Evolutionary conservation across 2,888 invertebrate genomes (phyloP).

Genomic region (Calephelis perditalis): DNA sequence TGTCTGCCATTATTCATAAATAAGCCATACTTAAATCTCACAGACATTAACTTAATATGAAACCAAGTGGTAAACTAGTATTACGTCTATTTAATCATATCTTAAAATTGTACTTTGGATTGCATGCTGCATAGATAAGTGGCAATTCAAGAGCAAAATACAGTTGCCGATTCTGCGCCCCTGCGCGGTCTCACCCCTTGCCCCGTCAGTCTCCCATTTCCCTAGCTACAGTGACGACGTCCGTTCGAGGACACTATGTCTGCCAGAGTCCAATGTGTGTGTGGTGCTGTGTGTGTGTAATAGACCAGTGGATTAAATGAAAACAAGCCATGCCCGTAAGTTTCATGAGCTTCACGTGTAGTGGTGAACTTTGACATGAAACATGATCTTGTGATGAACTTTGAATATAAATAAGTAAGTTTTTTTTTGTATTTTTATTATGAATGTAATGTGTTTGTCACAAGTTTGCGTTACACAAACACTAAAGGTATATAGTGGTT

Average conservation of each 20-base stretch:
- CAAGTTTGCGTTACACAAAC: too few species aligned
- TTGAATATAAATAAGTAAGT: neutral
- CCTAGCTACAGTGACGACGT: constrained; percentile 28
- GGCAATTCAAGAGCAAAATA: constrained; percentile 41
- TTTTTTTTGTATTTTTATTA: neutral
- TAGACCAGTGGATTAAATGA: constrained; percentile 25
- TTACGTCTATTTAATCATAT: constrained; percentile 27
- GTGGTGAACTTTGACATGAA: constrained; percentile 1
- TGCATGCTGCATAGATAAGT: constrained; percentile 41
- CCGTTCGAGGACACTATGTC: constrained; percentile 16
- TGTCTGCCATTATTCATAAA: too few species aligned
- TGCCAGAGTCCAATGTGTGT: constrained; percentile 15
- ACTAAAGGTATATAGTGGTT: too few species aligned
- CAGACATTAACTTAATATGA: too few species aligned
- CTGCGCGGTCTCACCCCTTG: constrained; percentile 31
- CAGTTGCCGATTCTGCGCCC: constrained; percentile 36
- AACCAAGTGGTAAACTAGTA: too few species aligned
- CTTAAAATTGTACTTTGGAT: constrained; percentile 38
- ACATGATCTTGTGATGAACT: constrained; percentile 3
- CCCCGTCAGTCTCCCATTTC: constrained; percentile 32
- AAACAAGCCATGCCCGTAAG: constrained; percentile 32
- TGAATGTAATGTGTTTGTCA: neutral
- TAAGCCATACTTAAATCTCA: too few species aligned
- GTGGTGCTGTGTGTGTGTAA: constrained; percentile 27
- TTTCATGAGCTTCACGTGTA: constrained; percentile 18